Base-by-base conservation (phyloP, 2,888 invertebrate genomes). In the Melipona beecheii region DNA sequence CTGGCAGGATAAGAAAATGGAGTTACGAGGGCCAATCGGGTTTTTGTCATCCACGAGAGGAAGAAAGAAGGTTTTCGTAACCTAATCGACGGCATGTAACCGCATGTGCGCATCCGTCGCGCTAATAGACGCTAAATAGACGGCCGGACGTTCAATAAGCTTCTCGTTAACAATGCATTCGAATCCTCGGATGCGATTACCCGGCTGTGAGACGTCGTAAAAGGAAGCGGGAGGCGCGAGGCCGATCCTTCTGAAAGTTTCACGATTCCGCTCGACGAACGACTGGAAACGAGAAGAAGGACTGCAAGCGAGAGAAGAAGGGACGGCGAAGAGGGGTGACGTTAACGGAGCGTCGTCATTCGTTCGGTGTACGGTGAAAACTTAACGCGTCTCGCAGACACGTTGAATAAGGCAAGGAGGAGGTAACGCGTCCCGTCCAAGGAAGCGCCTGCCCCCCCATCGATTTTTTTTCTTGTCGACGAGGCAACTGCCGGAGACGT, bases 311-410 rank as follows among this genome's bases (percentile, higher is more conserved):
- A n/a, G 50, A n/a, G 21, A 24, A 9, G 31, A 31, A n/a, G 36
- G 52, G 2, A 50, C 13, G n/a, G 17, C 19, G 27, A 6, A 27
- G 65, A 15, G 52, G 15, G 52, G 15, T n/a, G 74, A 85, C 88
- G 86, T 88, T 89, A 88, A 89, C 84, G 88, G 65, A 84, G 79
- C 78, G 78, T 81, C 76, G 86, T 84, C 86, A 86, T 88, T 88
- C 88, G 87, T 89, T 78, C 75, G 70, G 70, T 60, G 80, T 75
- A 75, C 81, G 84, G 72, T 87, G 88, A 87, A 90, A 89, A 87
- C 84, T 87, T 87, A 83, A 90, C 80, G 82, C 66, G 76, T 86
- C 75, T 58, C 75, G 43, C 43, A 24, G 78, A 75, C 79, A 83
- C 83, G 74, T 73, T 89, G 82, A 88, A 88, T 89, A 90, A 89